A percentile compares a stretch with the other conserved stretches of the same genome.
These are phyloP conservation scores for Lepeophtheirus nordmannii DNA, from an alignment of 2,888 invertebrate species.

Conservation along the genomic window DNA sequence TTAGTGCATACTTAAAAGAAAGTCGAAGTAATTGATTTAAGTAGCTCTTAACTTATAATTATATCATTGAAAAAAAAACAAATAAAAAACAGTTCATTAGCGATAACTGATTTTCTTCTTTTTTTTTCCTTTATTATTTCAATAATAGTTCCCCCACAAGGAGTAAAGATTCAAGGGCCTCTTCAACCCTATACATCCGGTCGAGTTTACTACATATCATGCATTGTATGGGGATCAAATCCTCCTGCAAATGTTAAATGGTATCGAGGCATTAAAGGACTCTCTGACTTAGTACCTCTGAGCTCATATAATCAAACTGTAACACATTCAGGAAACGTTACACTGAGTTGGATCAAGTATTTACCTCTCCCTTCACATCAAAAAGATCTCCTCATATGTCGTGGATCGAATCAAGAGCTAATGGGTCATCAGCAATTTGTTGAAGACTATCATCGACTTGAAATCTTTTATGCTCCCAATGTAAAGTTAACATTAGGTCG, in stretches of 20 bases:
- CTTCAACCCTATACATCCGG: conserved; percentile 30
- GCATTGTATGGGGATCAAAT: conserved; percentile 31
- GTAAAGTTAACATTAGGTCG: conserved; percentile 15
- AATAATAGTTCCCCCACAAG: conserved; percentile 30
- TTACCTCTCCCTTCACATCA: conserved; percentile 4
- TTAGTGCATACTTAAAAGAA: neutral
- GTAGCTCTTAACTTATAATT: no score
- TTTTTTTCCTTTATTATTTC: neutral
- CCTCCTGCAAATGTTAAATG: conserved; percentile 31
- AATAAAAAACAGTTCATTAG: neutral
- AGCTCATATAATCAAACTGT: conserved; percentile 7
- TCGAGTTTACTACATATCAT: conserved; percentile 29
- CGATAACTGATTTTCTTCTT: neutral
- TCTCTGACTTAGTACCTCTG: conserved; percentile 17
- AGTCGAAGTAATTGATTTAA: conserved; percentile 2
- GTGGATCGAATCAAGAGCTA: conserved; percentile 17
- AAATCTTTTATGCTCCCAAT: conserved; percentile 11
- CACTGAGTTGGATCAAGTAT: conserved; percentile 6
- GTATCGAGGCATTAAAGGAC: conserved; percentile 29
- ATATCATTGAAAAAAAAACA: neutral
- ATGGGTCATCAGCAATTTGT: neutral
- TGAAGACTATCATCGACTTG: conserved; percentile 13
- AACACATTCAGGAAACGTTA: conserved; percentile 5
- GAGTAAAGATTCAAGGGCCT: conserved; percentile 30
- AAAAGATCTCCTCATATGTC: conserved; percentile 2